phyloP scores from a whole-genome alignment of 2,113 vertebrate genomes.

The Corythoichthys haematopterus region DNA sequence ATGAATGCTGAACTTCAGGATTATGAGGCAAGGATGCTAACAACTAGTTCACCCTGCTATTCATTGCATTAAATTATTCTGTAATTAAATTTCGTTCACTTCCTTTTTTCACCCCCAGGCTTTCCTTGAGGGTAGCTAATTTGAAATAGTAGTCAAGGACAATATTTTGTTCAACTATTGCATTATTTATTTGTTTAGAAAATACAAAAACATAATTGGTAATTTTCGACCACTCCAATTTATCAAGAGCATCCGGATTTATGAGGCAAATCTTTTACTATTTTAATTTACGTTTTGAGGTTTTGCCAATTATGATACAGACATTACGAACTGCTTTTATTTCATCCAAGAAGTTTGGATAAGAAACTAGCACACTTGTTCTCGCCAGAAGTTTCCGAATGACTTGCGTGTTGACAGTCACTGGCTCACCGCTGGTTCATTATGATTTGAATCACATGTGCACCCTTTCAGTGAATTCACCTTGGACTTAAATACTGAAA shows the following conservation, averaged over 20 bases:
- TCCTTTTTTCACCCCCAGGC: no score
- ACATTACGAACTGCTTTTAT: background rate
- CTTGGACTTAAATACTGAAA: background rate
- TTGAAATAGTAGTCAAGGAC: no score
- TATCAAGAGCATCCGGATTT: background rate
- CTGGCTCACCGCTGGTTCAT: background rate
- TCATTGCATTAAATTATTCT: no score
- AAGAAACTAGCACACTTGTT: background rate
- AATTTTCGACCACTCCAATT: background rate
- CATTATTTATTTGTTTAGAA: no score
- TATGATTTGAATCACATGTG: background rate
- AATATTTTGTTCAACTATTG: no score
- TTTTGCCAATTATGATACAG: background rate
- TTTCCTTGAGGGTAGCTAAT: no score
- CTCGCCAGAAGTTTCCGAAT: conserved; percentile 4
- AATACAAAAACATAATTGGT: background rate
- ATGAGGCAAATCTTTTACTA: background rate
- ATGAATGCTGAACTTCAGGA: no score
- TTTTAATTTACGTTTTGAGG: background rate
- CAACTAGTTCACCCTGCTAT: no score
- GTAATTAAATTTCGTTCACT: no score
- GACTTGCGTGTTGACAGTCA: conserved; percentile 3
- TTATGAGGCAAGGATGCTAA: no score
- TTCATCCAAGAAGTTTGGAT: background rate
- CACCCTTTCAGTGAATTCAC: background rate